phyloP scores from a whole-genome alignment of 2,888 invertebrate genomes.

The Lottia scabra region DNA sequence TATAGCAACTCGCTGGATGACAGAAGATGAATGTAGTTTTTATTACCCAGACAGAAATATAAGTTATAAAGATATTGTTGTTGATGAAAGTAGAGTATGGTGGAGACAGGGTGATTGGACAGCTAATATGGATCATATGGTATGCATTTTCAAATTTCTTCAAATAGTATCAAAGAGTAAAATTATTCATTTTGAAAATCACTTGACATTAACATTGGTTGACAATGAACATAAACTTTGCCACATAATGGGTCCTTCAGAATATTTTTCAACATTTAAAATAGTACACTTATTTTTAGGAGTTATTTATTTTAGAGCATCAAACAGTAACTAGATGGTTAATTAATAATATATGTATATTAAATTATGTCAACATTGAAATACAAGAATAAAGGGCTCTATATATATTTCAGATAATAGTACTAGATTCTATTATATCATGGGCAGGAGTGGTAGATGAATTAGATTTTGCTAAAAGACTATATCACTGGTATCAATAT shows the following conservation, averaged over 20 bases:
- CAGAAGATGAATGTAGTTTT: constrained; percentile 65
- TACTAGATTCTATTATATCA: constrained; percentile 68
- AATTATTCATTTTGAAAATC: no score
- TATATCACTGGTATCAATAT: constrained; percentile 62
- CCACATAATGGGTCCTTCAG: no score
- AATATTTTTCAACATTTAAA: no score
- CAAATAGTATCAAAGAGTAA: no score
- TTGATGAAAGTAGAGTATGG: constrained; percentile 64
- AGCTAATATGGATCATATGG: constrained; percentile 68
- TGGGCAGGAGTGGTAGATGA: constrained; percentile 71
- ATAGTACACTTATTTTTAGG: no score
- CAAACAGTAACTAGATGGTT: no score
- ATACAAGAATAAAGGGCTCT: neutral
- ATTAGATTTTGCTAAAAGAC: constrained; percentile 68
- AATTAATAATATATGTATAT: no score
- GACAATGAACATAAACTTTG: no score
- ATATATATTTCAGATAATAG: constrained; percentile 58
- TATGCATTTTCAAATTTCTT: constrained; percentile 31
- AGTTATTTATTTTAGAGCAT: no score
- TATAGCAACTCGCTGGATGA: constrained; percentile 66
- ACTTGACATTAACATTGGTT: no score
- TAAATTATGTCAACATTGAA: no score
- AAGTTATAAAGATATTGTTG: constrained; percentile 62
- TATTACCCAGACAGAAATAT: constrained; percentile 59
- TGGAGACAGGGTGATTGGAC: constrained; percentile 70